Base-by-base conservation (phyloP, 2,888 invertebrate species). In the Alsophila aescularia region DNA sequence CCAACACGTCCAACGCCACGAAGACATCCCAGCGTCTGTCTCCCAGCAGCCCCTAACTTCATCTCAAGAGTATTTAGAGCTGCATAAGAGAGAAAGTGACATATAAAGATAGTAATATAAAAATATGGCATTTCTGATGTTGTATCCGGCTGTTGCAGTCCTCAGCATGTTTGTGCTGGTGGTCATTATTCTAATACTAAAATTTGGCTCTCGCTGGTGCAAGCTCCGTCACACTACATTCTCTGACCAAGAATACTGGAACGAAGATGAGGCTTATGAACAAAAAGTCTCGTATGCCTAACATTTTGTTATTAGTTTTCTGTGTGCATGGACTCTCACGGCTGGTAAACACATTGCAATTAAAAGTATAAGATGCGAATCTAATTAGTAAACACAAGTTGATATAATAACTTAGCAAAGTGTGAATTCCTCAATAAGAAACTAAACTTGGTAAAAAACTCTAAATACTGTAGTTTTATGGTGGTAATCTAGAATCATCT, bases 101-200 rank as follows among this genome's bases (percentile, higher is more conserved):
- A 96, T 96, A 62, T 96, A 93, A 88, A 70, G 45, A 95, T n/a
- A 97, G 96, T 79, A 96, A 96, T 70, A 96, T 96, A 62, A 96
- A 93, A 88, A 70, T 44, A 95, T 95, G 94, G 93, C 93, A 69
- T 93, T 96, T 69, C 93, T 96, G 62, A 89, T 96, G 58, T 93
- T 96, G 62, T 97, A 96, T 93, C 97, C 97, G 0, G 95, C 95
- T 0, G 92, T 95, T 24, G 95, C 96, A 12, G 93, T 94, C 18
- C 77, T 97, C 24, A 94, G 96, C 8, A 86, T 97, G 64, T 94
- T 96, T 72, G 93, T 97, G 24, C 91, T 96, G 24, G 93, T 94
- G 60, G 93, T 96, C 3, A 96, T 97, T 56, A 94, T 97, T 63
- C 70, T 95, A 10, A 93, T 97, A 71, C 82, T 98, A 15, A 94